A percentile compares a stretch with the other conserved stretches of the same genome.
phyloP scores from a whole-genome alignment of 2,797 vertebrate genomes.

The Sebastes alutus region DNA sequence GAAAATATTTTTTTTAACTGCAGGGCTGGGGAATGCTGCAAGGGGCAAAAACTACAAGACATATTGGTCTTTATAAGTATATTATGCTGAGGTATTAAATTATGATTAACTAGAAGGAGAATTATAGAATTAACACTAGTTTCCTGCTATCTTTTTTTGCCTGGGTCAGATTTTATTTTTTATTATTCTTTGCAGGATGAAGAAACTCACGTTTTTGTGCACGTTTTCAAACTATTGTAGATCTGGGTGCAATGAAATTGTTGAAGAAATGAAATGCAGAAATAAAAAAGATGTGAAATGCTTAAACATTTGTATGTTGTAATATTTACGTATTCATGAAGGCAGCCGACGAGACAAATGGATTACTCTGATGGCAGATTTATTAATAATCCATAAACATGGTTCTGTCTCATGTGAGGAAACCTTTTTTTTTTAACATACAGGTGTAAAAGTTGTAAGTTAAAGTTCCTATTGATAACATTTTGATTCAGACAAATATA shows the following conservation, averaged over 20 bases:
- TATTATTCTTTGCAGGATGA: slow-evolving; percentile 88
- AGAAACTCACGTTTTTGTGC: slow-evolving; percentile 87
- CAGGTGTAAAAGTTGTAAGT: not conserved
- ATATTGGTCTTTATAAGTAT: slow-evolving; percentile 81
- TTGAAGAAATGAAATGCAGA: slow-evolving; percentile 86
- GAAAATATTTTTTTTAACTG: slow-evolving; percentile 89
- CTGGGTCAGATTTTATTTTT: slow-evolving; percentile 88
- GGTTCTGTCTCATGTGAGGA: not conserved
- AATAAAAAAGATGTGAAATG: slow-evolving; percentile 88
- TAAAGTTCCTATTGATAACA: too few species aligned
- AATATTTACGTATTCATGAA: not conserved
- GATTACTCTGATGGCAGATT: not conserved
- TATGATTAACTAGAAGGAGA: slow-evolving; percentile 85
- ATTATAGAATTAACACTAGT: slow-evolving; percentile 87
- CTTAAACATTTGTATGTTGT: slow-evolving; percentile 56
- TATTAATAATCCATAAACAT: slow-evolving; percentile 1
- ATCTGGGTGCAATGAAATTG: slow-evolving; percentile 88
- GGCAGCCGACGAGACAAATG: not conserved
- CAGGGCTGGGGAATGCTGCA: slow-evolving; percentile 82
- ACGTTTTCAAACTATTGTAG: slow-evolving; percentile 89
- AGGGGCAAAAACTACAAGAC: slow-evolving; percentile 79
- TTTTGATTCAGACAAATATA: too few species aligned
- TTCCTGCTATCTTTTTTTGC: slow-evolving; percentile 86
- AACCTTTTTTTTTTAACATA: not conserved
- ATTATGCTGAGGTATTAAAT: slow-evolving; percentile 85